These are phyloP conservation scores for Druon quercuslanigerum DNA, from an alignment of 1,140 invertebrate genomes.

Conservation along the genomic window DNA sequence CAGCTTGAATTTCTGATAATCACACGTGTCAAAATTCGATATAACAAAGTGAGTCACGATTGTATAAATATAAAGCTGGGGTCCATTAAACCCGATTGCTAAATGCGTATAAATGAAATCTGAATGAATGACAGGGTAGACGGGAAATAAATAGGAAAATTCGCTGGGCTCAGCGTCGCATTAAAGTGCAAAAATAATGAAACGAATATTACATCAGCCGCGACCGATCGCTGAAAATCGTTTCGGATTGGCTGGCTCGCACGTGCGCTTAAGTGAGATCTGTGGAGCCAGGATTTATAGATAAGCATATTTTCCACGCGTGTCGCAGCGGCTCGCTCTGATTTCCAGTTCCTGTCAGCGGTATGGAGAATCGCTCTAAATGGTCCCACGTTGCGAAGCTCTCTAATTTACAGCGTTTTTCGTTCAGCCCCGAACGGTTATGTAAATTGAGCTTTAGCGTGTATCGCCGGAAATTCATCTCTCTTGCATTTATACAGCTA, in stretches of 20 bases:
- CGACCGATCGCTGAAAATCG: conserved; percentile 17
- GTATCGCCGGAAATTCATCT: conserved; percentile 14
- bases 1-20: background rate
- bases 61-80: background rate
- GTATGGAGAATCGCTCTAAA: conserved; percentile 17
- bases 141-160: conserved; percentile 28
- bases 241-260: conserved; percentile 12
- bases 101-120: conserved; percentile 12
- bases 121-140: conserved; percentile 25
- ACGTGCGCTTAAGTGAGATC: conserved; percentile 27
- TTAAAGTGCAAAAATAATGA: conserved; percentile 24
- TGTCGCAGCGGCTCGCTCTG: conserved; percentile 18
- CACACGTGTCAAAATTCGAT: background rate
- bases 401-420: conserved; percentile 26
- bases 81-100: conserved; percentile 13
- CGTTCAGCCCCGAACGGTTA: conserved; percentile 4
- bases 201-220: conserved; percentile 21
- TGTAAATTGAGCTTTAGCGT: conserved; percentile 28
- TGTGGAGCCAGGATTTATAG: conserved; percentile 9
- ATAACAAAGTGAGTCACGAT: background rate
- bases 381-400: background rate
- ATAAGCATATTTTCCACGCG: conserved; percentile 28
- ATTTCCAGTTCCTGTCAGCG: conserved; percentile 26
- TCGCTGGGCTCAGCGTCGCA: background rate
- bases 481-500: conserved; percentile 20